Conservation (phyloP, 2,113 vertebrate species). For the Bambusicola thoracicus region DNA sequence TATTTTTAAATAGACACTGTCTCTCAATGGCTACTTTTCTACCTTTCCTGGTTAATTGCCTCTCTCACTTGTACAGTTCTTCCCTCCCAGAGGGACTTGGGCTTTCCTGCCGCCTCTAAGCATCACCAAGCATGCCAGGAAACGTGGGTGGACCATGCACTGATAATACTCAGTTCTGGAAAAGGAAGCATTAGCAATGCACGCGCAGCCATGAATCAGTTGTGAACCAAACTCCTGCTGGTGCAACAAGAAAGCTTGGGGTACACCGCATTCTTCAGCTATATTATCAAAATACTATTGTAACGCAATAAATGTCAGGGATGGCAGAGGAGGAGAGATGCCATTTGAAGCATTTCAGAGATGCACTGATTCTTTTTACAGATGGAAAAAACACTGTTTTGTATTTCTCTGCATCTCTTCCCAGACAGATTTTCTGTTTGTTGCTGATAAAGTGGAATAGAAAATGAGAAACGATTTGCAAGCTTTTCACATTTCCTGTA, state of each 20-base stretch:
- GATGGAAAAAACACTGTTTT: background rate
- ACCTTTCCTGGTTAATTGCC: background rate
- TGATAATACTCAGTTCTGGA: slow-evolving; percentile 15
- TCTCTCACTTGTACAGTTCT: background rate
- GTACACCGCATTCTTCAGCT: background rate
- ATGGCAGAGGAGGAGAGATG: background rate
- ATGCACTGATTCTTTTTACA: background rate
- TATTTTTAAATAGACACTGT: background rate
- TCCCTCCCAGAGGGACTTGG: background rate
- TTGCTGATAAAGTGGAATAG: background rate
- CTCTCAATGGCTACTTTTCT: background rate
- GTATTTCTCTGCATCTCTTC: slow-evolving; percentile 19
- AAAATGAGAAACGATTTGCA: background rate
- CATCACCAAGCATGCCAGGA: slow-evolving; percentile 1
- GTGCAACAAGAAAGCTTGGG: background rate
- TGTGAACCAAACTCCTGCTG: background rate
- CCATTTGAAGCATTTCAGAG: background rate
- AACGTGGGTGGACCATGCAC: background rate
- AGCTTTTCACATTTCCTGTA: background rate
- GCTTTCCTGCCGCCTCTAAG: slow-evolving; percentile 20
- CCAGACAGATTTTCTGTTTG: background rate
- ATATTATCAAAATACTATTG: background rate
- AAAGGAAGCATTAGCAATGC: background rate
- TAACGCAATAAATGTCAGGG: background rate
- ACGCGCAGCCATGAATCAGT: background rate